These are phyloP conservation scores for Tyrophagus putrescentiae DNA, from an alignment of 1,140 invertebrate genomes.

Conservation along the genomic window DNA sequence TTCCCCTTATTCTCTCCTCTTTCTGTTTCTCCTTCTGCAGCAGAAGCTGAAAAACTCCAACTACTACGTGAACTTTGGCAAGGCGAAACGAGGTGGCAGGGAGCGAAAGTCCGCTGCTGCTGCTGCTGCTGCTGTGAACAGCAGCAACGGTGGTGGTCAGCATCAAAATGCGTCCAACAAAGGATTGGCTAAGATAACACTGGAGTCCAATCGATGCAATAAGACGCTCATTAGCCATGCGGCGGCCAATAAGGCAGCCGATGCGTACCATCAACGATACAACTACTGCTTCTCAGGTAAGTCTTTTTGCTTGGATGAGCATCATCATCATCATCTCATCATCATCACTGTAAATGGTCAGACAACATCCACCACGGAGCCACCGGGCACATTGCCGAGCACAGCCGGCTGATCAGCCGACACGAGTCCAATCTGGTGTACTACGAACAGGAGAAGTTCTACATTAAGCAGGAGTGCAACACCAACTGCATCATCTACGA, in stretches of 20 bases:
- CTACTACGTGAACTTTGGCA: conserved; percentile 3
- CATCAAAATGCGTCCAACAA: background rate
- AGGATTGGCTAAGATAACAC: background rate
- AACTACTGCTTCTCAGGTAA: background rate
- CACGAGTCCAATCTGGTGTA: conserved; percentile 8
- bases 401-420: background rate
- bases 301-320: background rate
- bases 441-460: conserved; percentile 6
- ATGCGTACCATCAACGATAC: background rate
- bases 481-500: conserved; percentile 7
- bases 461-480: conserved; percentile 10
- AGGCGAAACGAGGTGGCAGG: background rate
- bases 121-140: too few relatives aligned
- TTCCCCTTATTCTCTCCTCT: too few relatives aligned
- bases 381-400: too few relatives aligned
- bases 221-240: background rate
- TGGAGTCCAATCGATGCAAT: background rate
- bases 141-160: background rate
- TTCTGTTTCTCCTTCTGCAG: too few relatives aligned
- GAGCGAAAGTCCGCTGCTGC: conserved; percentile 2
- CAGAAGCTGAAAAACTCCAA: conserved; percentile 5
- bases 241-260: background rate
- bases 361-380: background rate
- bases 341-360: background rate
- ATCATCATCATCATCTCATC: background rate